Evolutionary conservation across 2,113 vertebrate genomes (phyloP), one percentile per base, ranked within the genome.

Genomic region (Ardeotis arabs): DNA sequence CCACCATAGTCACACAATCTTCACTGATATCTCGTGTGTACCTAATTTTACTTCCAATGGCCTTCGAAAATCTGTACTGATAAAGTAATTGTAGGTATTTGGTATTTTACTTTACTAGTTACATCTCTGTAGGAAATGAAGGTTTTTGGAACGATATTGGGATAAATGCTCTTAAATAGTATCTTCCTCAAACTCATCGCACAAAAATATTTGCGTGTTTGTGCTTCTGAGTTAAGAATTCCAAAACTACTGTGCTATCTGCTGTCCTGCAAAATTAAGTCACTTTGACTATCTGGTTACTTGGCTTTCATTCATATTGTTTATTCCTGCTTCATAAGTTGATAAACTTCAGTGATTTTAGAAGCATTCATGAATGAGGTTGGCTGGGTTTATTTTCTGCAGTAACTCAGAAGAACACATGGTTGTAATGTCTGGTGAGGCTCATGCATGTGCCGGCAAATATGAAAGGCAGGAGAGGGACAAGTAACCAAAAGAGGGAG

Each of bases 401-500:
- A 67, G 0, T 87, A 81, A 84, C 24, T 69, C 4, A 0, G n/a
- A 59, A 25, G 22, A 82, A 56, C 7, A 3, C 4, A 1, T 45
- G 29, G 14, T 72, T 86, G 14, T 50, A 89, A 64, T 15, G n/a
- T 76, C 56, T 92, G 58, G 8, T 76, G 41, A 79, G 63, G n/a
- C 44, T 94, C 9, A 16, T 66, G 44, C 33, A 18, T 35, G 18
- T 84, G 68, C 73, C 35, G 83, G 62, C 0, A 12, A 59, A 45
- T 75, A 47, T 16, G 64, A 94, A 69, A 95, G 31, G 49, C 39
- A 44, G 21, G 58, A 90, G 66, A 68, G 58, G n/a, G 73, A 62
- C 31, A 85, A 84, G 49, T 68, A 93, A 35, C 60, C 76, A 84
- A 49, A 94, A 93, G 58, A 94, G 78, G 41, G 47, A 93, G 12